A percentile compares a stretch with the other conserved stretches of the same genome.
These are phyloP conservation scores for Caenorhabditis zanzibari DNA, from an alignment of 2,888 invertebrate species.

Conservation along the genomic window DNA sequence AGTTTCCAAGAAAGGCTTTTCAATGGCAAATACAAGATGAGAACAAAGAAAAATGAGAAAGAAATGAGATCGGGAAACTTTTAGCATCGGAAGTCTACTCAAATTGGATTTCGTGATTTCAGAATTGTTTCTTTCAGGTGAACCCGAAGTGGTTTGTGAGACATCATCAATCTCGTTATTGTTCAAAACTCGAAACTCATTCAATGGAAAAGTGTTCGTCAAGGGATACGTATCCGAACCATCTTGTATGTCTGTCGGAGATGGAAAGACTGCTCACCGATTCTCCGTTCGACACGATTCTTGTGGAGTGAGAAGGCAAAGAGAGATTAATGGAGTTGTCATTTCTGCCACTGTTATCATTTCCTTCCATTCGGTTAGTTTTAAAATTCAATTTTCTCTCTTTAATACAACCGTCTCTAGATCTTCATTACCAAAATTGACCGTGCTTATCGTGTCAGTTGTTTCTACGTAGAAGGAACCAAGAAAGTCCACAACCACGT, in stretches of 20 bases:
- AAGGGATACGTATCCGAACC: constrained; percentile 76
- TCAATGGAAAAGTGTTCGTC: constrained; percentile 82
- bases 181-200: constrained; percentile 79
- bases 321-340: constrained; percentile 81
- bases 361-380: constrained; percentile 79
- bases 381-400: background rate
- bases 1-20: constrained; percentile 26
- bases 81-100: background rate
- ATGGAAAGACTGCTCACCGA: constrained; percentile 67
- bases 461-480: constrained; percentile 81
- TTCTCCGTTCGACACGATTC: constrained; percentile 80
- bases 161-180: constrained; percentile 77
- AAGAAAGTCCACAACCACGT: constrained; percentile 79
- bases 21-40: constrained; percentile 49
- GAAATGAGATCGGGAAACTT: background rate
- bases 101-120: background rate
- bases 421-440: constrained; percentile 83
- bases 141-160: constrained; percentile 81
- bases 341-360: constrained; percentile 81
- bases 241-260: constrained; percentile 70
- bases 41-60: constrained; percentile 5
- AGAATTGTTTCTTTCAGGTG: constrained; percentile 64
- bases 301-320: constrained; percentile 80
- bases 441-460: constrained; percentile 80
- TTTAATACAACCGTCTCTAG: constrained; percentile 38